Conservation (phyloP, 1,140 invertebrate genomes). For the Condylostylus longicornis region DNA sequence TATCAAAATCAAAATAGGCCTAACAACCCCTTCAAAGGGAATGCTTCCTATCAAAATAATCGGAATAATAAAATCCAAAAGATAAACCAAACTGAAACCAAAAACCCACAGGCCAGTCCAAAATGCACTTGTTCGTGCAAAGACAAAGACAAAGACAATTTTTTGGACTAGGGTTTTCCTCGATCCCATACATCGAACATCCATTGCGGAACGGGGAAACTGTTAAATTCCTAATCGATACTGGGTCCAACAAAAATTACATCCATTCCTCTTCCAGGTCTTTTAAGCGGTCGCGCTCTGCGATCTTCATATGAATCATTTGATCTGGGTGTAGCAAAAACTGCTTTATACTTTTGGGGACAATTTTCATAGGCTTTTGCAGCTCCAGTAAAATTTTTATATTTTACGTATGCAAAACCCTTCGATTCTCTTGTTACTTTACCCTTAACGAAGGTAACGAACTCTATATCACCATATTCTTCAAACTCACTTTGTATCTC, state of each 20-base stretch:
- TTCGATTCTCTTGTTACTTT: slow-evolving; percentile 67
- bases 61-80: no score
- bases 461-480: slow-evolving; percentile 71
- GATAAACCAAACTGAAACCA: no score
- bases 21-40: no score
- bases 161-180: slow-evolving; percentile 13
- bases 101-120: no score
- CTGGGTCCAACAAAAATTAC: slow-evolving; percentile 11
- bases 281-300: no score
- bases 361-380: slow-evolving; percentile 81
- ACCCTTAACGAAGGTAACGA: slow-evolving; percentile 67
- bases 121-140: no score
- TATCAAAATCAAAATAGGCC: no score
- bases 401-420: slow-evolving; percentile 86
- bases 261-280: no score
- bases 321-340: slow-evolving; percentile 70
- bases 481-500: slow-evolving; percentile 70
- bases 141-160: no score
- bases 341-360: slow-evolving; percentile 72
- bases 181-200: slow-evolving; percentile 12
- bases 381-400: no score
- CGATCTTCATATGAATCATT: no score
- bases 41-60: no score
- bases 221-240: slow-evolving; percentile 9
- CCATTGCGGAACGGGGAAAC: slow-evolving; percentile 8